Base-by-base conservation (phyloP, 2,113 vertebrate species). In the Pao palembangensis region DNA sequence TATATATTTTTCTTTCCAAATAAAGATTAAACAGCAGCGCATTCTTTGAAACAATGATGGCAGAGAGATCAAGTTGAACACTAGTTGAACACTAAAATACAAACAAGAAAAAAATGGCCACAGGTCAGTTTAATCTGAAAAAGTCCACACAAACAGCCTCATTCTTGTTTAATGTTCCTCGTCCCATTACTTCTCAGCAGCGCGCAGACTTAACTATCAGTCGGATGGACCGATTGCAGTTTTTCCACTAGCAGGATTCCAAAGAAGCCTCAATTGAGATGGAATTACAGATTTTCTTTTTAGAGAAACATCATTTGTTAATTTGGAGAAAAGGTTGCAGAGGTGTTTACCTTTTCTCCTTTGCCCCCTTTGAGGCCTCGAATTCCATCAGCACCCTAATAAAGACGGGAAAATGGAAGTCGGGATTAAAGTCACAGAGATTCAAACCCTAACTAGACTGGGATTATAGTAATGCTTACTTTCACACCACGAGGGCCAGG, bases 401-500 rank as follows among this genome's bases (percentile, higher is more conserved):
- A 69, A 6, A 75, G 81, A 63, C 4, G 8, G 18, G 57, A 38
- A 75, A 69, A 78, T 38, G 4, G 8, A 38, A 12, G 34, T 38
- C 34, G 11, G 34, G 34, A 12, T 38, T 11, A 38, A 12, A 38
- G 10, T 38, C 34, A 38, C 34, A 38, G 49, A 55, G 59, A 61
- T 41, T 20, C 13, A 48, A 38, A 38, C 34, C 8, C 8, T 8
- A 38, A 12, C 8, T 38, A 38, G 8, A 12, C 51, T 23, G 47
- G 20, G 62, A 48, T 8, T 31, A 3, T 25, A 59, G 20, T 38
- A 16, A 48, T 4, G 15, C 73, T 76, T 92, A 99, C 96, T 94
- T 99, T 99, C 41, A 99, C 97, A 74, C 97, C 97, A 60, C 97
- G 92, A 53, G 97, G 93, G 23, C 97, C 97, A 28, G 97, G 97